Evolutionary conservation across 1,140 invertebrate genomes (phyloP).

Genomic region (Papilio helenus): DNA sequence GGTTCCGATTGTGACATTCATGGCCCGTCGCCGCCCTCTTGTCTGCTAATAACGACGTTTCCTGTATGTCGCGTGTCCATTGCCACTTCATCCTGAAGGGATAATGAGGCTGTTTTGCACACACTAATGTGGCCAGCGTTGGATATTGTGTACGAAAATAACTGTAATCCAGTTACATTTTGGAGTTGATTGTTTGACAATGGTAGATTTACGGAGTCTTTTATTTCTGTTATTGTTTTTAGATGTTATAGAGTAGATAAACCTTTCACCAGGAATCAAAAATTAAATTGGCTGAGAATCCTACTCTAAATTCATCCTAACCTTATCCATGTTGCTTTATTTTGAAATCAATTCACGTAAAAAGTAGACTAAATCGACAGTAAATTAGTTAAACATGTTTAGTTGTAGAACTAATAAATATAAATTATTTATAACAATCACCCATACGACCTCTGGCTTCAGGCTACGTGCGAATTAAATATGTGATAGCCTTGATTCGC

Average conservation of each 20-base stretch:
- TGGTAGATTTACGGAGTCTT: no score
- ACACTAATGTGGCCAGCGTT: not conserved
- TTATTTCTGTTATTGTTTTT: not conserved
- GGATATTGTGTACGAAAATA: not conserved
- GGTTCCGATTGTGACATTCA: slow-evolving; percentile 22
- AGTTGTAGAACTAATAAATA: not conserved
- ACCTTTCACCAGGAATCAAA: not conserved
- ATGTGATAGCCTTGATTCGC: not conserved
- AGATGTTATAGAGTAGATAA: not conserved
- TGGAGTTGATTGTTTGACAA: not conserved
- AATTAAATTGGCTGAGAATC: not conserved
- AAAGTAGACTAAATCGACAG: not conserved
- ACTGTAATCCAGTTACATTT: not conserved
- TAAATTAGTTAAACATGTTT: not conserved
- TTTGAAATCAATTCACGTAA: not conserved
- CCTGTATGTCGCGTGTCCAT: slow-evolving; percentile 22
- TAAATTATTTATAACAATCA: not conserved
- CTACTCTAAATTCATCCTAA: not conserved
- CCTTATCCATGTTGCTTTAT: not conserved
- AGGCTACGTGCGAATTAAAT: not conserved
- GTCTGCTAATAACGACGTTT: slow-evolving; percentile 3
- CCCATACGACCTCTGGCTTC: not conserved
- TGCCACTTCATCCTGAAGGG: not conserved
- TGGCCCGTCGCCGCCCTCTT: not conserved
- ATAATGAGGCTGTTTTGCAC: not conserved